Conservation (phyloP, 2,113 vertebrate genomes). For the rat (Rattus norvegicus) region GRCr8 NC_086037.1:33368501-33369000, state of each 20-base stretch:
- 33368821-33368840: too few species aligned
- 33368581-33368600: neutral
- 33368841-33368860: too few species aligned
- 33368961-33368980: neutral
- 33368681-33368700: neutral
- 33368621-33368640: rapidly evolving
- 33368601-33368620: neutral
- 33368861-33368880: neutral
- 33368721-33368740: neutral
- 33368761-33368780: neutral
- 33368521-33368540: neutral
- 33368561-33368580: rapidly evolving
- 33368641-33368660: neutral
- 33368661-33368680: neutral
- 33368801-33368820: too few species aligned
- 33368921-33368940: neutral
- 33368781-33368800: neutral
- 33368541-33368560: rapidly evolving
- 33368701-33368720: neutral
- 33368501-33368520: neutral
- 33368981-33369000: neutral
- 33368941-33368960: neutral
- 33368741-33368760: conserved; percentile 13
- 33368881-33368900: neutral
- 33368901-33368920: neutral